Evolutionary conservation across 35 echinoderm and acorn worm genomes (phyloP).

Genomic region (Antedon bifida): DNA sequence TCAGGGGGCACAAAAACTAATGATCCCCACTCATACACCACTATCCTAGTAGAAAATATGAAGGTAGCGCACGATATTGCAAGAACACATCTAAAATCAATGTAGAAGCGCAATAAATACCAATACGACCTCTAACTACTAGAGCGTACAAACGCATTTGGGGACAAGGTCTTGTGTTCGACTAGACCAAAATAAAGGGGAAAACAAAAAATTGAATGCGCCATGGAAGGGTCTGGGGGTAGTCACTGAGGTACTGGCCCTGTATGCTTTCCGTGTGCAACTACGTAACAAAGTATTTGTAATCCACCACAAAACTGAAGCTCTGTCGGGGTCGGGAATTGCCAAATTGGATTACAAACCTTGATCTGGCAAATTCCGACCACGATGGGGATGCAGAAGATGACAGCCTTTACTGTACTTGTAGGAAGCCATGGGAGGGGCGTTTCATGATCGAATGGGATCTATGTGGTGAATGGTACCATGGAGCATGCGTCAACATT

Average conservation of each 20-base stretch:
- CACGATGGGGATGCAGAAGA: neutral
- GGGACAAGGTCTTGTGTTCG: neutral
- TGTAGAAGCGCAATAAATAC: no score
- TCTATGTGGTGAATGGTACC: neutral
- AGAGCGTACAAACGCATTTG: neutral
- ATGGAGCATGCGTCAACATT: neutral
- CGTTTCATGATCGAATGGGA: slow-evolving; percentile 12
- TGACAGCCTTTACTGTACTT: neutral
- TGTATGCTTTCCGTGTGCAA: no score
- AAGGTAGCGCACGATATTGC: no score
- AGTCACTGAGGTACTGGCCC: no score
- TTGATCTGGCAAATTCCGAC: neutral
- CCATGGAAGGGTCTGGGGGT: neutral
- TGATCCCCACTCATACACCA: no score
- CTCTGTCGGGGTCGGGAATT: no score
- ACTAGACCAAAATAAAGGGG: neutral
- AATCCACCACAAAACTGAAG: no score
- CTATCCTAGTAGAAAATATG: no score
- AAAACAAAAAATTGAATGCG: neutral
- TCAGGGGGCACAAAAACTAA: no score
- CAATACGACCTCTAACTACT: neutral
- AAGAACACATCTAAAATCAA: no score
- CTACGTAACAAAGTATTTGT: no score
- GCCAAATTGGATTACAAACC: no score
- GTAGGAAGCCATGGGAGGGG: neutral